These are phyloP conservation scores for Calephelis perditalis DNA, from an alignment of 2,888 invertebrate species.

Conservation along the genomic window DNA sequence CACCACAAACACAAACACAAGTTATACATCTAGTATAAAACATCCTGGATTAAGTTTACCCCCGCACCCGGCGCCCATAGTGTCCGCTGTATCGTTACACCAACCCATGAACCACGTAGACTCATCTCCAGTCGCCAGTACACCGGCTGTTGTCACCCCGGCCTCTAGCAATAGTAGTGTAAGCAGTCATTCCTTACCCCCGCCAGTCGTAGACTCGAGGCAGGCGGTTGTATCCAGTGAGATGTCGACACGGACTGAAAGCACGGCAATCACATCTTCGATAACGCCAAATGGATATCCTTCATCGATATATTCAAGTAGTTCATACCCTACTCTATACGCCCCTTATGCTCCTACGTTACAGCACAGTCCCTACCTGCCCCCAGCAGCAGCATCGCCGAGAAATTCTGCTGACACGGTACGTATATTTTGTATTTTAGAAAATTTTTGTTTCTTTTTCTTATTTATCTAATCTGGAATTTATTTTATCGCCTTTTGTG, in stretches of 20 bases:
- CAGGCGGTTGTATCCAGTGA: conserved; percentile 57
- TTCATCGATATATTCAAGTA: conserved; percentile 84
- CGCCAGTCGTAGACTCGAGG: conserved; percentile 54
- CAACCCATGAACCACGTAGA: conserved; percentile 50
- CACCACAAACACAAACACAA: conserved; percentile 51
- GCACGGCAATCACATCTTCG: conserved; percentile 77
- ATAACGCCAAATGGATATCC: conserved; percentile 79
- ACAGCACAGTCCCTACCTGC: conserved; percentile 86
- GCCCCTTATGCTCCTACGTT: conserved; percentile 86
- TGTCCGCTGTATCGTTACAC: conserved; percentile 47
- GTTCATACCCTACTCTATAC: conserved; percentile 81
- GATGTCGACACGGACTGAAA: conserved; percentile 64
- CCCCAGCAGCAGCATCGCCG: conserved; percentile 81
- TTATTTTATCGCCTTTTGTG: too few relatives aligned
- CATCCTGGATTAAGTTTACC: conserved; percentile 52
- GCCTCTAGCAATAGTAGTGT: conserved; percentile 40
- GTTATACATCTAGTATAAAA: conserved; percentile 55
- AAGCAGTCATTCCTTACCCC: conserved; percentile 58
- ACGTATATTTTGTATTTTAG: conserved; percentile 27
- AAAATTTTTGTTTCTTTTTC: not conserved
- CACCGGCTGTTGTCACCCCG: conserved; percentile 45
- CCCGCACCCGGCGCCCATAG: conserved; percentile 42
- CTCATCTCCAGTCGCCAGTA: conserved; percentile 41
- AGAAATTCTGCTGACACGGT: conserved; percentile 79
- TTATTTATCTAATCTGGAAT: not conserved